These are phyloP conservation scores for Mechanitis messenoides DNA, from an alignment of 2,888 invertebrate genomes.

Conservation along the genomic window DNA sequence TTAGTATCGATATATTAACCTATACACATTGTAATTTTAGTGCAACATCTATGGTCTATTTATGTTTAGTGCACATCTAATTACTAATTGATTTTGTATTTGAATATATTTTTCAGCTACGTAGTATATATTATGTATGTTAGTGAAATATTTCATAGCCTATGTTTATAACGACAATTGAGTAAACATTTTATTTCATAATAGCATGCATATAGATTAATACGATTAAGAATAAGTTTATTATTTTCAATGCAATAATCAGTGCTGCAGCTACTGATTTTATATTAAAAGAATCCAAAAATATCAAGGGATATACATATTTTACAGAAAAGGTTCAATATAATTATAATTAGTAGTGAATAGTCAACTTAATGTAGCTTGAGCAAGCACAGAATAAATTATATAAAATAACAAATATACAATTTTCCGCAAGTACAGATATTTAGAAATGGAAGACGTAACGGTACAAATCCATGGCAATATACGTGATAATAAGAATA, in stretches of 20 bases:
- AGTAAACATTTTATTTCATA: conserved; percentile 34
- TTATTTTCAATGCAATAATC: conserved; percentile 18
- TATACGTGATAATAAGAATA: conserved; percentile 47
- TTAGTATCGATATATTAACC: conserved; percentile 21
- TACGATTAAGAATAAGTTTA: conserved; percentile 21
- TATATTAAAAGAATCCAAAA: conserved; percentile 17
- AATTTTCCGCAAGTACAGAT: conserved; percentile 45
- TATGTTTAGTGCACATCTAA: conserved; percentile 31
- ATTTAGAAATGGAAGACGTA: conserved; percentile 71
- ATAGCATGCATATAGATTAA: conserved; percentile 35
- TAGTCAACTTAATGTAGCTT: conserved; percentile 50
- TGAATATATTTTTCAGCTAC: conserved; percentile 37
- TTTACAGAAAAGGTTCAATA: conserved; percentile 12
- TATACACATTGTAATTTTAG: conserved; percentile 17
- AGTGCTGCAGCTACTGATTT: conserved; percentile 18
- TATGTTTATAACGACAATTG: conserved; percentile 34
- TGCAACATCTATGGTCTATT: conserved; percentile 32
- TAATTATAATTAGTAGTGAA: conserved; percentile 37
- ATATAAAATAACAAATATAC: conserved; percentile 50
- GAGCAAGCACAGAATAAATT: conserved; percentile 60
- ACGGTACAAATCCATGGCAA: conserved; percentile 64
- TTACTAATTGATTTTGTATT: conserved; percentile 56
- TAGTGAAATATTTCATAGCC: conserved; percentile 35
- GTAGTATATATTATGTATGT: conserved; percentile 28
- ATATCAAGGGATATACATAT: conserved; percentile 17